These are phyloP conservation scores for Drosophila albomicans DNA, from an alignment of 1,140 invertebrate species.

Conservation along the genomic window DNA sequence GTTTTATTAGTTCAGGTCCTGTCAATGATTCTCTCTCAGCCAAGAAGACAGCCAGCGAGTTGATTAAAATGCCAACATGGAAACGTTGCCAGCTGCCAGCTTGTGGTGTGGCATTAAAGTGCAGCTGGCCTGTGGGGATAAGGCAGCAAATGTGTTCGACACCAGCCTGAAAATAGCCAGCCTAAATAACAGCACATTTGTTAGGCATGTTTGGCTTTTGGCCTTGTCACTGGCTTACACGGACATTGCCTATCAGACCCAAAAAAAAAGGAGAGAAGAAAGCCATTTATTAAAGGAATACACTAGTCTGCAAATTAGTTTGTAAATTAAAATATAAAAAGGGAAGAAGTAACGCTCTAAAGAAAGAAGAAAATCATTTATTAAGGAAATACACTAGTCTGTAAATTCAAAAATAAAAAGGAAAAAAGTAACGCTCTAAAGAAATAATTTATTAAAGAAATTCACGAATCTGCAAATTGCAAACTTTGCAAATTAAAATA, in stretches of 20 bases:
- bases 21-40: slow-evolving; percentile 31
- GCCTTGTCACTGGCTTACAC: slow-evolving; percentile 10
- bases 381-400: background rate
- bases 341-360: background rate
- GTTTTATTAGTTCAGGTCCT: slow-evolving; percentile 44
- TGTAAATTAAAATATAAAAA: too few relatives aligned
- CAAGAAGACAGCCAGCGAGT: slow-evolving; percentile 6
- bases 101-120: slow-evolving; percentile 7
- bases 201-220: background rate
- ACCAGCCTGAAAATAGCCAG: background rate
- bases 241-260: background rate
- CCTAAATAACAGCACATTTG: background rate
- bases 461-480: background rate
- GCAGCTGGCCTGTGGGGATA: slow-evolving; percentile 10
- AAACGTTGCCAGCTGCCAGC: background rate
- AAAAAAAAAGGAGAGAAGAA: background rate
- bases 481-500: too few relatives aligned
- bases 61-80: slow-evolving; percentile 46
- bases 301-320: background rate
- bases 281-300: background rate
- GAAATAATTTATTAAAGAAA: background rate
- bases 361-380: background rate
- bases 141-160: slow-evolving; percentile 4
- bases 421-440: background rate
- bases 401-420: too few relatives aligned